Evolutionary conservation across 2,888 invertebrate species (phyloP).

Genomic region (Eurytoma adleriae): DNA sequence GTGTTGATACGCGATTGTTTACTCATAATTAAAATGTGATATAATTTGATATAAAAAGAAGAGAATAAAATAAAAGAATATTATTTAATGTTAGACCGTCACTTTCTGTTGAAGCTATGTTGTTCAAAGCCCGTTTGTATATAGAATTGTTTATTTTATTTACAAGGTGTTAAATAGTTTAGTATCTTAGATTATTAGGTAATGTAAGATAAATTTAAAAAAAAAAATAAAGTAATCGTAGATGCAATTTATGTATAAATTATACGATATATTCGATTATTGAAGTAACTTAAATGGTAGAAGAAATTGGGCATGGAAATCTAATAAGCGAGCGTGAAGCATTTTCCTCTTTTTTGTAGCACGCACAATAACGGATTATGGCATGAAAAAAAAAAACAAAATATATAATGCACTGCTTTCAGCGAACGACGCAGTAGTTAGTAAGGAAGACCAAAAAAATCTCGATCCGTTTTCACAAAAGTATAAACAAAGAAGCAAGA

Average conservation of each 20-base stretch:
- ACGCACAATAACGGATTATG: conserved; percentile 57
- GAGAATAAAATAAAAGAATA: conserved; percentile 25
- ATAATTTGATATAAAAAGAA: conserved; percentile 46
- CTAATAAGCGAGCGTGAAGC: conserved; percentile 39
- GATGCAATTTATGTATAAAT: conserved; percentile 22
- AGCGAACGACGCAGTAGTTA: conserved; percentile 48
- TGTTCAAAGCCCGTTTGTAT: conserved; percentile 41
- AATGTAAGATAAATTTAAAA: conserved; percentile 17
- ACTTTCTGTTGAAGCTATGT: conserved; percentile 38
- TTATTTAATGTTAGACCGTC: conserved; percentile 33
- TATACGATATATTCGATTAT: conserved; percentile 34
- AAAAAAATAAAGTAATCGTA: conserved; percentile 13
- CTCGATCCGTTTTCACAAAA: conserved; percentile 45
- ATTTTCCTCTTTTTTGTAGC: conserved; percentile 55
- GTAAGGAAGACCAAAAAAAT: conserved; percentile 55
- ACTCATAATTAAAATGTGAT: conserved; percentile 42
- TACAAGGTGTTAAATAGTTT: conserved; percentile 41
- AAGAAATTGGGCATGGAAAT: conserved; percentile 53
- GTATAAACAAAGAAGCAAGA: not conserved
- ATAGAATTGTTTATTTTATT: conserved; percentile 47
- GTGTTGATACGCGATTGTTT: conserved; percentile 34
- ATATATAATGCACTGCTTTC: conserved; percentile 57
- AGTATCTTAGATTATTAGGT: conserved; percentile 31
- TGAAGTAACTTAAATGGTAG: conserved; percentile 18
- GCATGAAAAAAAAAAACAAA: conserved; percentile 34